Evolutionary conservation across 2,888 invertebrate genomes (phyloP).

Genomic region (Macrophya alboannulata): DNA sequence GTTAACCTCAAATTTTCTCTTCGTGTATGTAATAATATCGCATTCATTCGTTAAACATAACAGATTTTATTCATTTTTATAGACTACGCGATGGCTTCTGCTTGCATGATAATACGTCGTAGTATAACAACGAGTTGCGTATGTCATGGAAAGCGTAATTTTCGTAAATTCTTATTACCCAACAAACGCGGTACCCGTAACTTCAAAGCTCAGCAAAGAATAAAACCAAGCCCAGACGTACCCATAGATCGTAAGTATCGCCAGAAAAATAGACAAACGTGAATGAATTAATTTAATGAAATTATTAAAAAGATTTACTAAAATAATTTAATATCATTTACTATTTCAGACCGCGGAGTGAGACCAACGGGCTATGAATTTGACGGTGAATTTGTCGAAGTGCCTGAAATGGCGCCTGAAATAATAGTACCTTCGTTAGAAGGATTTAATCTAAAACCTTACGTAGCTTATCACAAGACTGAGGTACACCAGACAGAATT

Average conservation of each 20-base stretch:
- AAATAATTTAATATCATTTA: not conserved
- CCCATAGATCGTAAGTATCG: conserved; percentile 84
- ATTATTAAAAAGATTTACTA: not conserved
- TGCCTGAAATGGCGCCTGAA: conserved; percentile 96
- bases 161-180: conserved; percentile 89
- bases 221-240: conserved; percentile 84
- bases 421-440: conserved; percentile 95
- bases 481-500: conserved; percentile 90
- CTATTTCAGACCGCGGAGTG: conserved; percentile 85
- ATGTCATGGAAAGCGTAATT: conserved; percentile 89
- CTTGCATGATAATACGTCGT: conserved; percentile 77
- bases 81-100: conserved; percentile 65
- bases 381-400: conserved; percentile 82
- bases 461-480: conserved; percentile 92
- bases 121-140: conserved; percentile 81
- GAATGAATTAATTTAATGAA: not conserved
- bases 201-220: conserved; percentile 84
- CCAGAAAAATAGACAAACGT: conserved; percentile 26
- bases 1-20: conserved; percentile 7
- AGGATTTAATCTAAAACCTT: conserved; percentile 93
- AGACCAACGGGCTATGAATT: conserved; percentile 84
- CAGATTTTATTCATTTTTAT: conserved; percentile 2
- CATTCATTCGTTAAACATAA: not conserved
- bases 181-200: conserved; percentile 89
- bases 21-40: not conserved